Conservation (phyloP, 2,113 vertebrate genomes). For the Balaeniceps rex region DNA sequence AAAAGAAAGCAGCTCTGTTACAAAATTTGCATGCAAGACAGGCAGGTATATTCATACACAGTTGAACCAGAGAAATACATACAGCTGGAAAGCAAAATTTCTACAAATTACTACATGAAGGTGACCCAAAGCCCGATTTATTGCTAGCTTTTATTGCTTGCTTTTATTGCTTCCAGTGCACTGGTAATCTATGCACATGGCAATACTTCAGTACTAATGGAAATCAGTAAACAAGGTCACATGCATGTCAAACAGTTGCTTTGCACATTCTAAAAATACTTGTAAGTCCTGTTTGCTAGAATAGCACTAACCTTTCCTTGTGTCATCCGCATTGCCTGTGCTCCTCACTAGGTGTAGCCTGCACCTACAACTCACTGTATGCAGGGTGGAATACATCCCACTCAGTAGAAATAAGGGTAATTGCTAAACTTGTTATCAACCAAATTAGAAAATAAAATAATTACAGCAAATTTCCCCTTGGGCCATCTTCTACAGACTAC, state of each 20-base stretch:
- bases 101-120: background rate
- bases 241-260: background rate
- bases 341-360: background rate
- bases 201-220: background rate
- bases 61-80: background rate
- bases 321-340: fast-evolving
- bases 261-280: background rate
- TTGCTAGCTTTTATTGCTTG: background rate
- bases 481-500: background rate
- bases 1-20: background rate
- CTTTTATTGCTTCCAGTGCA: background rate
- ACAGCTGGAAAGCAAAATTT: background rate
- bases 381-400: background rate
- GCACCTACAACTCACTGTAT: background rate
- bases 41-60: background rate
- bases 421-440: background rate
- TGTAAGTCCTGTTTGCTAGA: background rate
- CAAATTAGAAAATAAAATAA: background rate
- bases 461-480: background rate
- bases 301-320: background rate
- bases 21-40: background rate
- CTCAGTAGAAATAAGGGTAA: background rate
- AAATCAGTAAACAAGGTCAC: slow-evolving; percentile 7
- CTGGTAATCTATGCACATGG: background rate
- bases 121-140: background rate